Evolutionary conservation across 2,888 invertebrate genomes (phyloP).

Genomic region (Diplolepis rosae): DNA sequence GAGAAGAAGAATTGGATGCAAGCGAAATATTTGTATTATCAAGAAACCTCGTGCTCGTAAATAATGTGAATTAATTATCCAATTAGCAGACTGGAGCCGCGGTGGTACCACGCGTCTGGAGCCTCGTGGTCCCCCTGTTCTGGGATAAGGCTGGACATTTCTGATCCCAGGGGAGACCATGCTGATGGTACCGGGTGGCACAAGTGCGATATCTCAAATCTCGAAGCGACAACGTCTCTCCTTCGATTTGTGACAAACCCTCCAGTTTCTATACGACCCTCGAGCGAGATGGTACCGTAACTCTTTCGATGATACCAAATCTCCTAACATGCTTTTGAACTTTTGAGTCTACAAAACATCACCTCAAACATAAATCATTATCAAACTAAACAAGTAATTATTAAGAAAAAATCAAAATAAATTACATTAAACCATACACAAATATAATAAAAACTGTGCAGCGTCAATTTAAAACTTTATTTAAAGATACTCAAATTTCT

Average conservation of each 20-base stretch:
- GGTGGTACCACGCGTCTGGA: slow-evolving; percentile 43
- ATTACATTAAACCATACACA: too few species aligned
- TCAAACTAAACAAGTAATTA: too few species aligned
- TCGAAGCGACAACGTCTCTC: slow-evolving; percentile 41
- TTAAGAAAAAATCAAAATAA: neutral
- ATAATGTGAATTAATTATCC: slow-evolving; percentile 55
- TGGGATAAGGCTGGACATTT: slow-evolving; percentile 46
- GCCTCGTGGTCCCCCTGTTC: slow-evolving; percentile 48
- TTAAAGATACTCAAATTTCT: neutral
- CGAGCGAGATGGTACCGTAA: slow-evolving; percentile 50
- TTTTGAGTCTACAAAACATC: neutral
- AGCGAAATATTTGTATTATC: slow-evolving; percentile 52
- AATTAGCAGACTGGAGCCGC: slow-evolving; percentile 54
- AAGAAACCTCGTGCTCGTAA: slow-evolving; percentile 53
- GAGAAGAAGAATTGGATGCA: slow-evolving; percentile 26
- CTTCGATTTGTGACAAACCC: slow-evolving; percentile 37
- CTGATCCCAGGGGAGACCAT: slow-evolving; percentile 56
- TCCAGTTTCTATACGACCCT: slow-evolving; percentile 57
- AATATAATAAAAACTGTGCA: neutral
- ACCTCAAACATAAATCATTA: neutral
- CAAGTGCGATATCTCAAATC: slow-evolving; percentile 59
- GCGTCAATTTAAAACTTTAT: neutral
- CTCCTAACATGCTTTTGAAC: neutral
- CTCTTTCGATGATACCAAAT: slow-evolving; percentile 5
- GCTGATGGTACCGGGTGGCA: slow-evolving; percentile 72